Evolutionary conservation across 2,888 invertebrate genomes (phyloP).

Genomic region (Heterodera filipjevi): DNA sequence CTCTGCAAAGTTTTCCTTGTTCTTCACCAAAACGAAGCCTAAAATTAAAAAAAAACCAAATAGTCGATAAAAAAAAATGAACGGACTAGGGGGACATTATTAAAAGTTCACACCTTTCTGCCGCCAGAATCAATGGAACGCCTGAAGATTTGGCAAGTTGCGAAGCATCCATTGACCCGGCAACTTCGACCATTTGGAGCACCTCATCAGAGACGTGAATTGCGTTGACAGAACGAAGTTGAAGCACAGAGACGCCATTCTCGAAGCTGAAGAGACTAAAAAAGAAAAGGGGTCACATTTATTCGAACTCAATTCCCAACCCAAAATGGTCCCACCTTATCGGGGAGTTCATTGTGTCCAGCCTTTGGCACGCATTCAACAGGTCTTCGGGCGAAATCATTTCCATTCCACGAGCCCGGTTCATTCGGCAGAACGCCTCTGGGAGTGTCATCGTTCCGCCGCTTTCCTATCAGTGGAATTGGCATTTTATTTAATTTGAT

Average conservation of each 20-base stretch:
- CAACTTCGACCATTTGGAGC: slow-evolving; percentile 64
- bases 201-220: slow-evolving; percentile 67
- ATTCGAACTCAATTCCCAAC: no score
- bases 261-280: slow-evolving; percentile 83
- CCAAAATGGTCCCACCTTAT: no score
- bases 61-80: slow-evolving; percentile 3
- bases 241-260: slow-evolving; percentile 92
- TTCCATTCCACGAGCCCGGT: slow-evolving; percentile 92
- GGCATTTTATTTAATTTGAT: slow-evolving; percentile 4
- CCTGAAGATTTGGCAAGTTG: slow-evolving; percentile 82
- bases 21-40: slow-evolving; percentile 84
- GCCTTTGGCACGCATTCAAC: slow-evolving; percentile 79
- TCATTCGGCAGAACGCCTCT: slow-evolving; percentile 94
- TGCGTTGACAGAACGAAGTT: slow-evolving; percentile 74
- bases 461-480: slow-evolving; percentile 73
- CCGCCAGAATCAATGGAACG: slow-evolving; percentile 85
- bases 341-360: slow-evolving; percentile 66
- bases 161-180: slow-evolving; percentile 70
- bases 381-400: slow-evolving; percentile 95
- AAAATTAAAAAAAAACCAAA: no score
- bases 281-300: no score
- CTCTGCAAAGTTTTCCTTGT: slow-evolving; percentile 84
- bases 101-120: slow-evolving; percentile 77
- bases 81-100: no score
- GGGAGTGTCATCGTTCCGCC: slow-evolving; percentile 78